Conservation (phyloP, 2,888 invertebrate genomes). For the Lasioglossum calceatum region DNA sequence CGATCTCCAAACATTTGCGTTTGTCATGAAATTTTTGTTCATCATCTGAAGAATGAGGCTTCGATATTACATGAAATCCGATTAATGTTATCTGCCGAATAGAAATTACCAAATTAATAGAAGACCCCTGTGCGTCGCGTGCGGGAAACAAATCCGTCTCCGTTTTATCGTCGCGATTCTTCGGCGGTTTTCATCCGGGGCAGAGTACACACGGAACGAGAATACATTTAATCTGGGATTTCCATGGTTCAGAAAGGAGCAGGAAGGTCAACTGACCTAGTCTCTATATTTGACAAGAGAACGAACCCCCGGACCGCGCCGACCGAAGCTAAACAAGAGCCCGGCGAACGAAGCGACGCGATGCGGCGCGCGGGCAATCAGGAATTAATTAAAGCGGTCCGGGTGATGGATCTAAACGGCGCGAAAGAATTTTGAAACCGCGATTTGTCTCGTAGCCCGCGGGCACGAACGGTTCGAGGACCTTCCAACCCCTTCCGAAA, state of each 20-base stretch:
- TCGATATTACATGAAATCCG: no score
- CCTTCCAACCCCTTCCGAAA: not conserved
- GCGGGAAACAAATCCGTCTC: not conserved
- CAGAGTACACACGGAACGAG: not conserved
- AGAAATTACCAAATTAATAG: not conserved
- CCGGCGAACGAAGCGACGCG: not conserved
- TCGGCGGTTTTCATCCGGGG: not conserved
- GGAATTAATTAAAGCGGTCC: constrained; percentile 34
- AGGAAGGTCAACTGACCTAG: not conserved
- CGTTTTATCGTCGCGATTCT: not conserved
- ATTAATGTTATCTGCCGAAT: not conserved
- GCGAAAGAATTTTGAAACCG: constrained; percentile 34
- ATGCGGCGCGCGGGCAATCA: not conserved
- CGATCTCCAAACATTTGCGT: no score
- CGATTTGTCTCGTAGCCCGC: constrained; percentile 31
- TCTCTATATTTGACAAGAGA: not conserved
- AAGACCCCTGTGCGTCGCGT: not conserved
- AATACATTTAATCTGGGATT: constrained; percentile 1
- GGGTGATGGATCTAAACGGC: not conserved
- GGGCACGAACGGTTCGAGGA: constrained; percentile 1
- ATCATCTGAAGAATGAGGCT: no score
- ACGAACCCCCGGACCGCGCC: not conserved
- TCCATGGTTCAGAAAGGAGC: not conserved
- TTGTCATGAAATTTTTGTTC: no score
- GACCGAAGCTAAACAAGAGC: constrained; percentile 19